Conservation (phyloP, 2,888 invertebrate species). For the Dioctria linearis region DNA sequence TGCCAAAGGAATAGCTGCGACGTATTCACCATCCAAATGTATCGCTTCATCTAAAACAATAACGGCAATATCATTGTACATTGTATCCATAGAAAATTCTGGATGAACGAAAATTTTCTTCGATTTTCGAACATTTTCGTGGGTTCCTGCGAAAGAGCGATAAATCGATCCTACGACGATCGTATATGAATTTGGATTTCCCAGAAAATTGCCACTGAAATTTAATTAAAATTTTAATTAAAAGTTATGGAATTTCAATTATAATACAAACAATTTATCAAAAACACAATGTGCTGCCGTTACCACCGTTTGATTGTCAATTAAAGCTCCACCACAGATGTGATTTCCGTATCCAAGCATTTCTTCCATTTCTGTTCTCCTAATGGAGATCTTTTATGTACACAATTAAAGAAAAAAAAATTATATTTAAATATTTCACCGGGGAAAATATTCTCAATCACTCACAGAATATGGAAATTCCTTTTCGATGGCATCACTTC, state of each 20-base stretch:
- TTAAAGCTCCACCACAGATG: slow-evolving; percentile 40
- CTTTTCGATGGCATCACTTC: slow-evolving; percentile 25
- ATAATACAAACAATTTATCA: slow-evolving; percentile 23
- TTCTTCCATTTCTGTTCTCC: slow-evolving; percentile 41
- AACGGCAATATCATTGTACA: slow-evolving; percentile 34
- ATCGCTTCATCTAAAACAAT: slow-evolving; percentile 21
- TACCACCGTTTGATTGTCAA: slow-evolving; percentile 37
- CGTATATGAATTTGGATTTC: slow-evolving; percentile 27
- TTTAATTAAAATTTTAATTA: background rate
- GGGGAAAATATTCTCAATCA: background rate
- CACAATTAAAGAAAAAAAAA: background rate
- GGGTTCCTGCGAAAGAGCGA: slow-evolving; percentile 31
- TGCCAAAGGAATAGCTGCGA: background rate
- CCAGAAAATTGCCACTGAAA: slow-evolving; percentile 37
- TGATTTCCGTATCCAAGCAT: slow-evolving; percentile 43
- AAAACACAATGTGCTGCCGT: slow-evolving; percentile 40
- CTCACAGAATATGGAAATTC: slow-evolving; percentile 38
- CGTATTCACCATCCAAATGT: slow-evolving; percentile 15
- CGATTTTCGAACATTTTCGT: slow-evolving; percentile 26
- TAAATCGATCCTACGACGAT: slow-evolving; percentile 35
- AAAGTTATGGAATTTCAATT: background rate
- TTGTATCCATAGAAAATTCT: slow-evolving; percentile 21
- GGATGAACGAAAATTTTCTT: slow-evolving; percentile 28
- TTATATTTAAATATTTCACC: background rate
- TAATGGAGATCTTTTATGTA: slow-evolving; percentile 19